A percentile compares a stretch with the other conserved stretches of the same genome.
Conservation (phyloP, 2,888 invertebrate species). For the Pterostichus niger region DNA sequence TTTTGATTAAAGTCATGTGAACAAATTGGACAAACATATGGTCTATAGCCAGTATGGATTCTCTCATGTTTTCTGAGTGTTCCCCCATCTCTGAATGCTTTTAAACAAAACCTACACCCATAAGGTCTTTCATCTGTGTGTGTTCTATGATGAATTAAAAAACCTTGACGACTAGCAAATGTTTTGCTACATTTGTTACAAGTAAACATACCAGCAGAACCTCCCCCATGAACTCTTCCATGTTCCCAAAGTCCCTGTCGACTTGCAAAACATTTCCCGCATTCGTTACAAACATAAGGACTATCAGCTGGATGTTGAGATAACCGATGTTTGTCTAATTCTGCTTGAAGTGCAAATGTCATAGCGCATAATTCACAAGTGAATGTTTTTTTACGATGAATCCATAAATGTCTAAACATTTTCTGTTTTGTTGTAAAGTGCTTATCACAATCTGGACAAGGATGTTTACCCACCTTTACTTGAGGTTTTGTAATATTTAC, state of each 20-base stretch:
- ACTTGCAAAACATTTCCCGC: slow-evolving; percentile 77
- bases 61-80: slow-evolving; percentile 78
- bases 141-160: slow-evolving; percentile 78
- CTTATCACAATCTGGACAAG: slow-evolving; percentile 76
- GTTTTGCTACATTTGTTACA: slow-evolving; percentile 78
- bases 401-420: slow-evolving; percentile 77
- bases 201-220: slow-evolving; percentile 76
- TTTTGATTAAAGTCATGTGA: slow-evolving; percentile 80
- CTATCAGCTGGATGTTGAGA: slow-evolving; percentile 75
- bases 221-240: slow-evolving; percentile 74
- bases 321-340: slow-evolving; percentile 76
- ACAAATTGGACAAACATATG: slow-evolving; percentile 79
- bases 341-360: slow-evolving; percentile 75
- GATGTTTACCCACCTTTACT: slow-evolving; percentile 75
- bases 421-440: slow-evolving; percentile 78
- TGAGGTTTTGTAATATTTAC: slow-evolving; percentile 8
- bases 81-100: slow-evolving; percentile 79
- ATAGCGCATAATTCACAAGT: slow-evolving; percentile 76
- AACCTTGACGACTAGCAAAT: slow-evolving; percentile 78
- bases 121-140: slow-evolving; percentile 80
- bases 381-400: slow-evolving; percentile 77
- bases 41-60: slow-evolving; percentile 79
- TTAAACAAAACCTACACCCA: slow-evolving; percentile 79
- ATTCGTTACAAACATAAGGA: slow-evolving; percentile 76
- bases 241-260: slow-evolving; percentile 78